These are phyloP conservation scores for Ophthalmotilapia sp. DNA, from an alignment of 2,113 vertebrate genomes.

Conservation along the genomic window DNA sequence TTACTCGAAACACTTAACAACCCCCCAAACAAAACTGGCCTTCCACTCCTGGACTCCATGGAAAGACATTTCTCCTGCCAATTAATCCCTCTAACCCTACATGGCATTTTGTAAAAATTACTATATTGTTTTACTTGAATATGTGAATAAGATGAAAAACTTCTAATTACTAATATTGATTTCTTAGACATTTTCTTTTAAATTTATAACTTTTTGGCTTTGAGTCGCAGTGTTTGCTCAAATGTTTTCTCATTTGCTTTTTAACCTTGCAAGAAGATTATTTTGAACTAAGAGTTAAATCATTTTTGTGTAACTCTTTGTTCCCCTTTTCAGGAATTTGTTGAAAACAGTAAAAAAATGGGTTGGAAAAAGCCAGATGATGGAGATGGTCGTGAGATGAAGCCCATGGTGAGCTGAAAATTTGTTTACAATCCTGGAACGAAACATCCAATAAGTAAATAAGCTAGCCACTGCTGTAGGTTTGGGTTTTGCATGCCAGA, in stretches of 20 bases:
- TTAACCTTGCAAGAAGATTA: background rate
- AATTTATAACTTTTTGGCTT: background rate
- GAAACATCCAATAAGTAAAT: background rate
- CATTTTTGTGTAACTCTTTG: background rate
- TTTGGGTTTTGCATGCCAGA: background rate
- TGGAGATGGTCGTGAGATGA: slow-evolving; percentile 82
- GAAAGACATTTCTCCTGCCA: background rate
- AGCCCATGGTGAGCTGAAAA: slow-evolving; percentile 84
- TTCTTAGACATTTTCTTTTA: background rate
- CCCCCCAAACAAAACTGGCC: background rate
- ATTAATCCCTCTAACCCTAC: background rate
- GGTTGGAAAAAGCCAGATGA: slow-evolving; percentile 69
- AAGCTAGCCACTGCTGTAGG: background rate
- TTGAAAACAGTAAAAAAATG: slow-evolving; percentile 86
- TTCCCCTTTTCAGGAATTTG: slow-evolving; percentile 81
- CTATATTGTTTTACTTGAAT: background rate
- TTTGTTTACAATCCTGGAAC: background rate
- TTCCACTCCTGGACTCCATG: background rate
- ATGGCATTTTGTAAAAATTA: background rate
- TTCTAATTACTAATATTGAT: background rate
- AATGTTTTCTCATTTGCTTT: background rate
- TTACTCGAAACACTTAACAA: background rate
- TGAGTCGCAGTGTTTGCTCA: background rate
- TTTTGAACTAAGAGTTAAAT: background rate
- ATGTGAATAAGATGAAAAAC: background rate